Evolutionary conservation across 2,797 vertebrate species (phyloP).

Genomic region (Dermochelys coriacea): DNA sequence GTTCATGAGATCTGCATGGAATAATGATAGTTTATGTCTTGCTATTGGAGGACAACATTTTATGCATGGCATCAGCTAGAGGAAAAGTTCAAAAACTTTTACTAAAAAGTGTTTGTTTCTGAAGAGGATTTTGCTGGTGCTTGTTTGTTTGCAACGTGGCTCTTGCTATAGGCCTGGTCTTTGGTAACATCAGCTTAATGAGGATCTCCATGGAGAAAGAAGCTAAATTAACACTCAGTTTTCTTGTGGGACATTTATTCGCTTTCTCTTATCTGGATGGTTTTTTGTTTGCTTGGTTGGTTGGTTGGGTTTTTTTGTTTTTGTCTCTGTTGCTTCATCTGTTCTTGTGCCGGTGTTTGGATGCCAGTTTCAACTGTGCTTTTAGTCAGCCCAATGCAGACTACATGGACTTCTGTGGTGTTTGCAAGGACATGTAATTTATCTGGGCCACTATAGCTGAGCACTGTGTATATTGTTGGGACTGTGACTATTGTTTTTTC

Average conservation of each 20-base stretch:
- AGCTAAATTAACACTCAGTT: not conserved
- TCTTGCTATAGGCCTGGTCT: not conserved
- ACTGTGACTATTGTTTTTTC: not conserved
- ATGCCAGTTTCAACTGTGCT: not conserved
- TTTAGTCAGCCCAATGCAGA: not conserved
- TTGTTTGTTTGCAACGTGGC: not conserved
- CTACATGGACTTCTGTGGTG: not conserved
- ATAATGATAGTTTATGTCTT: too few relatives aligned
- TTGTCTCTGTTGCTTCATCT: not conserved
- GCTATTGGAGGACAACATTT: too few relatives aligned
- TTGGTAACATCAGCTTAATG: not conserved
- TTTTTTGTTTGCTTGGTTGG: not conserved
- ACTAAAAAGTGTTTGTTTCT: not conserved
- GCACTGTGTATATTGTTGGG: not conserved
- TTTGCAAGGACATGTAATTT: not conserved
- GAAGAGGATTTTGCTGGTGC: not conserved
- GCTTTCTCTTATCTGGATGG: not conserved
- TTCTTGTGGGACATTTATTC: not conserved
- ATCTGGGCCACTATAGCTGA: not conserved
- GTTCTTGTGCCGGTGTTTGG: not conserved
- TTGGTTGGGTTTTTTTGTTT: not conserved
- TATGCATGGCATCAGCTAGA: too few relatives aligned
- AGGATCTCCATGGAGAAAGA: not conserved
- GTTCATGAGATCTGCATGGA: too few relatives aligned
- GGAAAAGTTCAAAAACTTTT: not conserved